Evolutionary conservation across 2,113 vertebrate species (phyloP), one percentile per base, ranked within the genome.

Genomic region (Alaudala cheleensis): DNA sequence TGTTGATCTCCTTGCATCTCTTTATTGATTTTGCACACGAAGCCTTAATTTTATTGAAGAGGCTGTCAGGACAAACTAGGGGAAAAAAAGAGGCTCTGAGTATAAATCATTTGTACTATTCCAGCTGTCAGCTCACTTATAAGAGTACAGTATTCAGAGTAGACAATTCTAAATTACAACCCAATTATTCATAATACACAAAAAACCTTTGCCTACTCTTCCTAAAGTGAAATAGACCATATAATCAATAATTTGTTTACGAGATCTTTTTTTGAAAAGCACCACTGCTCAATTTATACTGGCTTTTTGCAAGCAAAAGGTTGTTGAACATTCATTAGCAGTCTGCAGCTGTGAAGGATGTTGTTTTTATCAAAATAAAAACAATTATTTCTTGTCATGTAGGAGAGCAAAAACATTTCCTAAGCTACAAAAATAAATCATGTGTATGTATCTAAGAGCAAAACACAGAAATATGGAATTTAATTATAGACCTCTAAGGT

Each of bases 1-100:
- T 98, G 96, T 98, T 99, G 87, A 99, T 98, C 97, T 99, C 99
- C 93, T 99, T 99, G 96, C 98, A 99, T 92, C 98, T 98, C 86
- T 98, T 98, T 91, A 99, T 98, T 89, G 98, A 97, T 96, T 98
- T 99, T 84, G 98, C 98, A 96, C 99, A 99, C 57, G 98, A 97
- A 77, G 96, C 74, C 92, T 99, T 99, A 95, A 99, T 98, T 88
- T 98, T 99, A 97, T 98, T 98, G 88, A 99, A 99, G 37, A 99
- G 98, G 42, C 95, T 98, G 95, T 99, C 99, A 33, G 99, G 98
- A 89, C 99, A 99, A 97, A 98, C 99, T 99, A 96, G 26, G 31
- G 23, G 16, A 0, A 29, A 67, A 50, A 65, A 26, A 58, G 73
- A 96, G 39, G 62, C 31, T 23, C 33, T 34, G 89, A 24, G 13